These are phyloP conservation scores for Lepidurus couesii DNA, from an alignment of 1,140 invertebrate species.

Conservation along the genomic window DNA sequence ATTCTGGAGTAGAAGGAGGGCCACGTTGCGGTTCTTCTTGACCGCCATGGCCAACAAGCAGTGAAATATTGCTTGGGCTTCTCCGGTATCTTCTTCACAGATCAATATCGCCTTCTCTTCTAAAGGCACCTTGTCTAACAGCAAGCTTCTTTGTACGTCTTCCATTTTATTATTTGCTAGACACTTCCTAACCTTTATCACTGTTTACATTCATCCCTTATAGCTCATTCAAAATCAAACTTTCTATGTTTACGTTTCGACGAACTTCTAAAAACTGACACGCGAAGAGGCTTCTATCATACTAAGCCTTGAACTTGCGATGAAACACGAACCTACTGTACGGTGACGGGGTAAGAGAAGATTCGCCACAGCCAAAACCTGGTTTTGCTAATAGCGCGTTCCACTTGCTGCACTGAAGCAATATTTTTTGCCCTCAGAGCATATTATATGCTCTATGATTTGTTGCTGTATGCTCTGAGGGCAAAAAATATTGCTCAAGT, in stretches of 20 bases:
- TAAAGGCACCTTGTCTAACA: slow-evolving; percentile 30
- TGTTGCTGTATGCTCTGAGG: too few species aligned
- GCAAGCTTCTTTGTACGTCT: slow-evolving; percentile 26
- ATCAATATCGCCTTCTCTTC: slow-evolving; percentile 27
- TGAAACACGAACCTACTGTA: too few species aligned
- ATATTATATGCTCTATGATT: too few species aligned
- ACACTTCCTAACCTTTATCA: neutral
- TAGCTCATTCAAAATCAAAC: neutral
- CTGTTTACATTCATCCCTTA: neutral
- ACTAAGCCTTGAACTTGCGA: too few species aligned
- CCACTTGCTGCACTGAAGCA: too few species aligned
- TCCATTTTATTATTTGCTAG: neutral
- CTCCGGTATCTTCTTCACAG: slow-evolving; percentile 25
- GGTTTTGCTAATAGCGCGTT: too few species aligned
- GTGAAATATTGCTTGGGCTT: slow-evolving; percentile 24
- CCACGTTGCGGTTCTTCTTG: slow-evolving; percentile 28
- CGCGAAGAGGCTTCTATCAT: too few species aligned
- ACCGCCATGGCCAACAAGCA: slow-evolving; percentile 21
- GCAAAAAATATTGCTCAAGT: too few species aligned
- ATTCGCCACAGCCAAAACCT: too few species aligned
- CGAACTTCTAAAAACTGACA: too few species aligned
- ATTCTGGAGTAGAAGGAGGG: slow-evolving; percentile 22
- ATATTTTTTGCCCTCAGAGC: too few species aligned
- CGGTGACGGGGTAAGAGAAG: too few species aligned
- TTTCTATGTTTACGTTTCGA: neutral